Conservation (phyloP, 1,140 invertebrate genomes). For the Drosophila suzukii region DNA sequence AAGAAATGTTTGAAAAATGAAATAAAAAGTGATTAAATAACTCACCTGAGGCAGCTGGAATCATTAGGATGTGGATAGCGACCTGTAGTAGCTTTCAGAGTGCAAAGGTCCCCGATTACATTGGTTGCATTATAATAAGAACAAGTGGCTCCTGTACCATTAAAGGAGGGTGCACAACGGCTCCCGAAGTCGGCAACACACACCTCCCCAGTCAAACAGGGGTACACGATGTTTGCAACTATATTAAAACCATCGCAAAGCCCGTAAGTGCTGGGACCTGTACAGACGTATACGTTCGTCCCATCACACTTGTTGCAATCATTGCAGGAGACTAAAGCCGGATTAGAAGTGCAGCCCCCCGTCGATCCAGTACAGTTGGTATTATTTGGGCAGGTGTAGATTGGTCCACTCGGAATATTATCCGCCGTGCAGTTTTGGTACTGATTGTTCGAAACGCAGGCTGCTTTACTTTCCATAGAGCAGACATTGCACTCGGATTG, state of each 20-base stretch:
- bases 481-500: constrained; percentile 44
- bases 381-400: constrained; percentile 20
- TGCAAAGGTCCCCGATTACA: constrained; percentile 18
- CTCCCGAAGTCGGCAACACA: constrained; percentile 17
- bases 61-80: constrained; percentile 26
- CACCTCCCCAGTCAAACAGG: constrained; percentile 17
- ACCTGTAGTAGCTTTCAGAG: constrained; percentile 5
- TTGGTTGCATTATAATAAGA: background rate
- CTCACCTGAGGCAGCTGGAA: constrained; percentile 16
- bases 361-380: constrained; percentile 7
- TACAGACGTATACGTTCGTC: background rate
- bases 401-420: background rate
- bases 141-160: constrained; percentile 25
- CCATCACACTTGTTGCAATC: constrained; percentile 38
- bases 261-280: constrained; percentile 13
- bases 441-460: constrained; percentile 23
- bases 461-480: background rate
- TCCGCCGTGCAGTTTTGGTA: constrained; percentile 33
- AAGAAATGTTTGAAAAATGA: background rate
- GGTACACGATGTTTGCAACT: background rate
- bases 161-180: constrained; percentile 22
- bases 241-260: constrained; percentile 1
- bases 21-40: rapidly evolving
- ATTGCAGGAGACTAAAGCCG: constrained; percentile 1
- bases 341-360: constrained; percentile 2